Percentiles rank a stretch among this genome's conserved stretches.
Conservation (phyloP, 2,113 vertebrate genomes). For the Condylura cristata region DNA sequence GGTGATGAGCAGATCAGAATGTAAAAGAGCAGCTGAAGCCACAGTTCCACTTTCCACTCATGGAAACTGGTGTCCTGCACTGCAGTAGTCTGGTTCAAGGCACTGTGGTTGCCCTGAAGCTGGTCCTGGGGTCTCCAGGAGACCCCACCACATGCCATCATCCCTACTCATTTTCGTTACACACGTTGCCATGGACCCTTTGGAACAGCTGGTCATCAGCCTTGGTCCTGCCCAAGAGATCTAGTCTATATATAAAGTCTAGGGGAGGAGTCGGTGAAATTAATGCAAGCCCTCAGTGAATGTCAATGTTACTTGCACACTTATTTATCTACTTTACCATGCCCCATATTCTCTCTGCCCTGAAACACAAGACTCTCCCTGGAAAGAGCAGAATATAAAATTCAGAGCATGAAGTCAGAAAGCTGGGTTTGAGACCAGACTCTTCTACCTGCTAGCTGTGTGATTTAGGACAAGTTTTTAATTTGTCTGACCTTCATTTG, state of each 20-base stretch:
- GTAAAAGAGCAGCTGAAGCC: not conserved
- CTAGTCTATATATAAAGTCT: not conserved
- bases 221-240: not conserved
- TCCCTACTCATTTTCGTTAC: not conserved
- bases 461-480: not conserved
- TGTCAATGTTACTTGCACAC: not conserved
- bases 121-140: not conserved
- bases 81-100: fast-evolving
- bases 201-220: not conserved
- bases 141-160: fast-evolving
- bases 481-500: not conserved
- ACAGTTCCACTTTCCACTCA: too few relatives aligned
- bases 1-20: not conserved
- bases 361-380: not conserved
- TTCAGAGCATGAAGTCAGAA: not conserved
- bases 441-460: not conserved
- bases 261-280: not conserved
- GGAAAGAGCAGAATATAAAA: not conserved
- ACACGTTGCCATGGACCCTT: not conserved
- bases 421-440: not conserved
- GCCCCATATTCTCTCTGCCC: not conserved
- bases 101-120: fast-evolving
- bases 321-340: not conserved
- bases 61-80: not conserved
- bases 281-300: not conserved